Percentiles rank a stretch among this genome's conserved stretches.
Conservation (phyloP, 2,113 vertebrate species). For the Osmerus eperlanus region DNA sequence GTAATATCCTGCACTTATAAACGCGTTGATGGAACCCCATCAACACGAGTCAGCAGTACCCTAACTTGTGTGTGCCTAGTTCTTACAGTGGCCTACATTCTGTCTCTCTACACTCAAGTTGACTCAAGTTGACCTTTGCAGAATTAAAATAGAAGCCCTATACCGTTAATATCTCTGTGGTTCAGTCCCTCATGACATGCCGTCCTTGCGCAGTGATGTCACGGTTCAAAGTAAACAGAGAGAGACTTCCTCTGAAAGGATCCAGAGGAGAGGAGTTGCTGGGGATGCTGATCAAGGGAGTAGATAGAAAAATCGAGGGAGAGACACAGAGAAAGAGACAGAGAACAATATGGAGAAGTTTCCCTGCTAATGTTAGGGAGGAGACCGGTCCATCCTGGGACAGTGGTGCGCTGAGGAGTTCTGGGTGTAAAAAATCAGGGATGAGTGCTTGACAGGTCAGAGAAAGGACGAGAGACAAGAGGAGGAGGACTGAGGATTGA, state of each 20-base stretch:
- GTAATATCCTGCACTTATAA: no score
- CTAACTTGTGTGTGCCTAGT: no score
- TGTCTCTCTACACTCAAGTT: no score
- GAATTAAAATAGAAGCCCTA: no score
- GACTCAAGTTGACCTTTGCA: no score
- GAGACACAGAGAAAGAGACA: constrained; percentile 3
- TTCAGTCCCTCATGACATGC: not conserved
- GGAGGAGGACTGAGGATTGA: not conserved
- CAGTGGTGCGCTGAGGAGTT: not conserved
- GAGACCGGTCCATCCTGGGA: not conserved
- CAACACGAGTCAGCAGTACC: no score
- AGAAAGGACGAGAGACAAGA: not conserved
- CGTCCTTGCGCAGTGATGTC: constrained; percentile 2
- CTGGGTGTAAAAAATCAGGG: not conserved
- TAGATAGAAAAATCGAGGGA: not conserved
- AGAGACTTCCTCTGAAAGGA: constrained; percentile 2
- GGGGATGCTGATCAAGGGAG: constrained; percentile 1
- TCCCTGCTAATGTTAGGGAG: not conserved
- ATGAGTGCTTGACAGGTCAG: not conserved
- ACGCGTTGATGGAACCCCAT: no score
- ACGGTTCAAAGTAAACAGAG: constrained; percentile 5
- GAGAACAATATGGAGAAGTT: not conserved
- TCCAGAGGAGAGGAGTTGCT: not conserved
- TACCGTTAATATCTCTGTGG: no score
- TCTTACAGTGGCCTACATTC: no score